Base-by-base conservation (phyloP, 2,797 vertebrate genomes). In the Centropyge bicolor region DNA sequence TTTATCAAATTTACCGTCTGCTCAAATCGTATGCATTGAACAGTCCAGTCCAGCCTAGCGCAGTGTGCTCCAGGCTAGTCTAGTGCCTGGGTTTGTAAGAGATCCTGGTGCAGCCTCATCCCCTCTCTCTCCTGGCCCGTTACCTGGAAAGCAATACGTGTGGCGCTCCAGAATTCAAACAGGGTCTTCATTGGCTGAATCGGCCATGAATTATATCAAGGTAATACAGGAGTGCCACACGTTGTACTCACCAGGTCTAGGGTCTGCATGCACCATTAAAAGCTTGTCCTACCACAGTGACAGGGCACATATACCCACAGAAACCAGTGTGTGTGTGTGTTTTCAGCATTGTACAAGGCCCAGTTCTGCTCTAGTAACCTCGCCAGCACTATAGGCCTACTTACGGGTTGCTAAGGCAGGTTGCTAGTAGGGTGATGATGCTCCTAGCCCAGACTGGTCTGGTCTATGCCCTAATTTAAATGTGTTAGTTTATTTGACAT, bases 371-470 rank as follows among this genome's bases (percentile, higher is more conserved):
- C 87, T 76, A 89, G 92, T 91, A 90, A 94, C 91, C 92, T 90
- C 69, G 86, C 86, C 82, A 85, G 89, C 84, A 85, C 88, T 86
- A 86, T 79, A 91, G 91, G 89, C 92, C 90, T 90, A 90, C 86
- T 89, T 89, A 80, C 69, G 75, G 91, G 91, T 93, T 92, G 88
- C 92, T 92, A 89, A 86, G 91, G 92, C 83, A 63, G 86, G 93
- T 92, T 94, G 93, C 92, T 92, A 90, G 85, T 88, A 85, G 89
- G 86, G 88, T 92, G 92, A 93, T 94, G 94, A 94, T 88, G 93
- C 93, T 93, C 90, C 91, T 90, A 95, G 94, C 94, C 93, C 95
- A 95, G 93, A 94, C 94, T 93, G 94, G 93, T 92, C 93, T 93
- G 94, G 95, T 93, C 88, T 92, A 88, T 93, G 88, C 92, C 93